These are phyloP conservation scores for Pteromalus puparum DNA, from an alignment of 1,140 invertebrate genomes.

Conservation along the genomic window DNA sequence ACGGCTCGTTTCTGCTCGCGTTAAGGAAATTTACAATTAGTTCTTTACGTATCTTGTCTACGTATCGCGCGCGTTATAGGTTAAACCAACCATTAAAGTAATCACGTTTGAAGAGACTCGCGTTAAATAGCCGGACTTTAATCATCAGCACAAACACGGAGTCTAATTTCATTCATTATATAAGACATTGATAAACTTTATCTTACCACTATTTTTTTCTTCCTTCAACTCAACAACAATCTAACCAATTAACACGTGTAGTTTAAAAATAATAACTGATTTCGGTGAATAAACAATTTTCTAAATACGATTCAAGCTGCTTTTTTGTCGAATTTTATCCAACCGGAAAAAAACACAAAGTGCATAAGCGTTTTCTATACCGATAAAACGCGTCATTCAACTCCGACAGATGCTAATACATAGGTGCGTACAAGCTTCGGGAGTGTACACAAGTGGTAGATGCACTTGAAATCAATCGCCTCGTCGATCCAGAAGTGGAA, in stretches of 20 bases:
- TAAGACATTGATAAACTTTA: too few species aligned
- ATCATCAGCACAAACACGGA: too few species aligned
- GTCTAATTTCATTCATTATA: too few species aligned
- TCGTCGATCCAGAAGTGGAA: neutral
- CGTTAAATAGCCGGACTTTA: too few species aligned
- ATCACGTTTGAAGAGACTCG: neutral
- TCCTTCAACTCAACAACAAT: too few species aligned
- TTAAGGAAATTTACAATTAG: neutral
- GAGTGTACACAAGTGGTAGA: constrained; percentile 24
- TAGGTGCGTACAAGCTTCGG: neutral
- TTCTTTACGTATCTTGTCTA: neutral
- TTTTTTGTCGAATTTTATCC: too few species aligned
- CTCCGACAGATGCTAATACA: constrained; percentile 8
- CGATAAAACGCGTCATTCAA: constrained; percentile 6
- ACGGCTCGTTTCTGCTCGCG: neutral
- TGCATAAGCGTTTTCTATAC: neutral
- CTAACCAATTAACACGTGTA: too few species aligned
- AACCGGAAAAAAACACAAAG: neutral
- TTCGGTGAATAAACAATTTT: too few species aligned
- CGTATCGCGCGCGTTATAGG: too few species aligned
- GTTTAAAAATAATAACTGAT: too few species aligned
- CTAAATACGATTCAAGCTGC: too few species aligned
- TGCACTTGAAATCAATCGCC: constrained; percentile 39
- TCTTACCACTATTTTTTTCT: too few species aligned
- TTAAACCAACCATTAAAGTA: neutral